A percentile compares a stretch with the other conserved stretches of the same genome.
Conservation (phyloP, 2,888 invertebrate species). For the Oscheius sp. region DNA sequence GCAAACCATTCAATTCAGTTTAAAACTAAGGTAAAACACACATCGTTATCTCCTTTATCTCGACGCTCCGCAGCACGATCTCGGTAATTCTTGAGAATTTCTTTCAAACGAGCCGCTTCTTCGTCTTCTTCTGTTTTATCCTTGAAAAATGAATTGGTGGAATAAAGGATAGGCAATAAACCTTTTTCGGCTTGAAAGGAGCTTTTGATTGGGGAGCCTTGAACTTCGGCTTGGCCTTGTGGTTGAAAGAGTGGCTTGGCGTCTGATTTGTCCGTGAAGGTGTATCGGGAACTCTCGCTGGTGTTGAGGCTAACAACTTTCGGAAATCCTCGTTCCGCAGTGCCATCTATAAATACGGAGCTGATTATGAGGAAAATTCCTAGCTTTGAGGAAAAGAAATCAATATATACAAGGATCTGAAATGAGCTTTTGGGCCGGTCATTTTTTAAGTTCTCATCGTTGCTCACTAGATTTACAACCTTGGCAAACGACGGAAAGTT, state of each 20-base stretch:
- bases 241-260: constrained; percentile 29
- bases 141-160: constrained; percentile 19
- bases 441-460: no score
- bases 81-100: constrained; percentile 72
- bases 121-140: constrained; percentile 65
- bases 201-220: constrained; percentile 25
- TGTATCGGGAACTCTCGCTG: constrained; percentile 38
- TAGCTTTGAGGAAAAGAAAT: no score
- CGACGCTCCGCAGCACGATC: constrained; percentile 74
- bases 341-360: neutral
- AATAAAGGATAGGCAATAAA: neutral
- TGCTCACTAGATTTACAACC: no score
- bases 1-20: constrained; percentile 13
- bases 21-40: constrained; percentile 29
- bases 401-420: no score
- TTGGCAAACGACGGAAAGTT: no score
- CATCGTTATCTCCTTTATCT: constrained; percentile 63
- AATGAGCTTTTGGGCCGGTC: no score
- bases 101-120: constrained; percentile 63
- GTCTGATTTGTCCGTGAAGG: constrained; percentile 4
- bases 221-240: constrained; percentile 43
- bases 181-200: constrained; percentile 12
- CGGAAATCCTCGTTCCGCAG: constrained; percentile 70
- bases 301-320: constrained; percentile 61
- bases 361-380: no score